Evolutionary conservation across 2,888 invertebrate genomes (phyloP).

Genomic region (Pterobdella sp.): DNA sequence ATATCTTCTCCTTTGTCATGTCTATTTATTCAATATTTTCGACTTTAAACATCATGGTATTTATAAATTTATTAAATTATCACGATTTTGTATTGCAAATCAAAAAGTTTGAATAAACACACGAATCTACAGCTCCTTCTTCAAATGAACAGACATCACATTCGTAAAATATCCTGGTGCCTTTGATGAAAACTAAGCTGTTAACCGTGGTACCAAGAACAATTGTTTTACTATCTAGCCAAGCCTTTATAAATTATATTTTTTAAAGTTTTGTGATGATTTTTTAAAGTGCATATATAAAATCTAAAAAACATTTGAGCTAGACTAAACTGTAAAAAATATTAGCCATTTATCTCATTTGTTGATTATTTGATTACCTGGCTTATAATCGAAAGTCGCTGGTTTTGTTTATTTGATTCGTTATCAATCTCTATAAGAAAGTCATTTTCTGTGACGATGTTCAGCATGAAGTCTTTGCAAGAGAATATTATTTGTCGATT

Average conservation of each 20-base stretch:
- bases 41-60: no score
- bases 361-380: no score
- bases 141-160: conserved; percentile 16
- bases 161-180: not conserved
- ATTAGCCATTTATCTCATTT: no score
- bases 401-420: no score
- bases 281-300: no score
- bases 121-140: conserved; percentile 21
- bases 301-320: no score
- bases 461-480: not conserved
- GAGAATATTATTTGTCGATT: not conserved
- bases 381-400: no score
- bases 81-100: not conserved
- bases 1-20: conserved; percentile 24
- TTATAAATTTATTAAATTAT: not conserved
- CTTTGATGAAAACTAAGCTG: not conserved
- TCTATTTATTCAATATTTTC: no score
- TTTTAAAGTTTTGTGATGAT: not conserved
- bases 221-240: not conserved
- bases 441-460: not conserved
- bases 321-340: no score
- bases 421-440: not conserved
- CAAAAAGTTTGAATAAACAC: not conserved
- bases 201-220: conserved; percentile 13
- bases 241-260: conserved; percentile 6